Percentiles rank a stretch among this genome's conserved stretches.
Evolutionary conservation across 1,140 invertebrate species (phyloP).

Genomic region (Papilio glaucus): DNA sequence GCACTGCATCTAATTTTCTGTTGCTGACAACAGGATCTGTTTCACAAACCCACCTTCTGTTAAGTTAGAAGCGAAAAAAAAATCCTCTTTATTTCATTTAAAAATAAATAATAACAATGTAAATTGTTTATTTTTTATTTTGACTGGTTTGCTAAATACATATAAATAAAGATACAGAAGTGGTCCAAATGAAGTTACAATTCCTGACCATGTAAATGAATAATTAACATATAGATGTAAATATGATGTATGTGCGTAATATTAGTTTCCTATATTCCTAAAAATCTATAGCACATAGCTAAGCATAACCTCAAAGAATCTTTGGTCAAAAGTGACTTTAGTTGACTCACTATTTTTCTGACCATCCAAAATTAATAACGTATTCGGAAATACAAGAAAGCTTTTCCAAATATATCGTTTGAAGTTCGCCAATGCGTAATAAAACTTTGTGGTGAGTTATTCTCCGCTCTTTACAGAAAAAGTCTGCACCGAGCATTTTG

Average conservation of each 20-base stretch:
- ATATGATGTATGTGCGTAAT: too few species aligned
- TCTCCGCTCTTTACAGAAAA: neutral
- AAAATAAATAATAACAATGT: neutral
- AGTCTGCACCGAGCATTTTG: neutral
- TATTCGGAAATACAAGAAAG: conserved; percentile 1
- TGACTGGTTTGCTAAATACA: neutral
- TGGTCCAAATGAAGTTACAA: neutral
- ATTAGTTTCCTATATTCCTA: too few species aligned
- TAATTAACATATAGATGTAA: too few species aligned
- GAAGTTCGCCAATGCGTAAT: neutral
- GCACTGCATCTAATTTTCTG: neutral
- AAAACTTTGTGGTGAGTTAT: neutral
- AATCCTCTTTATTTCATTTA: neutral
- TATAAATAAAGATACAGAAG: too few species aligned
- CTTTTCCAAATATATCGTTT: conserved; percentile 4
- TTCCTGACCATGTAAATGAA: neutral
- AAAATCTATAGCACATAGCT: too few species aligned
- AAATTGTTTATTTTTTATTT: neutral
- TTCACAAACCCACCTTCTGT: neutral
- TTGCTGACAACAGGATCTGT: neutral
- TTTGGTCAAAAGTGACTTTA: too few species aligned
- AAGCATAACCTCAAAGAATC: too few species aligned
- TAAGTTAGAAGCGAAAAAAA: neutral
- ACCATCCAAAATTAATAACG: neutral
- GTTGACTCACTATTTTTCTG: too few species aligned